Evolutionary conservation across 92 coral and sea anemone genomes (phyloP).

Genomic region (Actinernus sp.): DNA sequence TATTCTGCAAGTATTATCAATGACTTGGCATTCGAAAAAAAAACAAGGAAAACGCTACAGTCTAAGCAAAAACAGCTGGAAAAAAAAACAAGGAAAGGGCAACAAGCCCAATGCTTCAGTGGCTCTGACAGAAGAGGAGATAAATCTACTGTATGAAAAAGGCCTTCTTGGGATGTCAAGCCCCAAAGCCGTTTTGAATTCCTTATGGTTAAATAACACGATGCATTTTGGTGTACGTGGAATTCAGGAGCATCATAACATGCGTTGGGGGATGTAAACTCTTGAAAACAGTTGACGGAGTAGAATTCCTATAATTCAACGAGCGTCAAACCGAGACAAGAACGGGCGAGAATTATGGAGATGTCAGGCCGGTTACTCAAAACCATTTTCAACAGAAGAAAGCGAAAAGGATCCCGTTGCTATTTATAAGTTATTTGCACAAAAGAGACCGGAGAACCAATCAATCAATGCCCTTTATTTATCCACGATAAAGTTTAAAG

Average conservation of each 20-base stretch:
- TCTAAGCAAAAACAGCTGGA: constrained; percentile 40
- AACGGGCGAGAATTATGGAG: constrained; percentile 37
- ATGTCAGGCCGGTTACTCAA: constrained; percentile 49
- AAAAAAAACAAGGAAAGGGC: constrained; percentile 17
- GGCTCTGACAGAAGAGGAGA: constrained; percentile 28
- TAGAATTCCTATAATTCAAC: constrained; percentile 37
- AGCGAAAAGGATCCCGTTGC: constrained; percentile 67
- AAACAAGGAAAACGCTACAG: constrained; percentile 27
- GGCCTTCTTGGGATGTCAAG: constrained; percentile 26
- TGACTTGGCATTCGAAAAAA: constrained; percentile 41
- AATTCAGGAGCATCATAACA: constrained; percentile 37
- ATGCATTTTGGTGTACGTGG: constrained; percentile 51
- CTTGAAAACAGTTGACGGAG: constrained; percentile 24
- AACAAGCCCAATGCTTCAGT: constrained; percentile 10
- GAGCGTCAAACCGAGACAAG: constrained; percentile 63
- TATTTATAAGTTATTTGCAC: constrained; percentile 56
- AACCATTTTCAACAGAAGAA: constrained; percentile 63
- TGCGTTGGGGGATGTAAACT: constrained; percentile 58
- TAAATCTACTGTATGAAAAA: constrained; percentile 12
- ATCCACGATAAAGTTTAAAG: too few relatives aligned
- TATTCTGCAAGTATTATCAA: constrained; percentile 35
- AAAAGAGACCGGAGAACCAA: constrained; percentile 59
- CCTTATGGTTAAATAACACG: constrained; percentile 41
- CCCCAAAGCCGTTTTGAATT: constrained; percentile 24
- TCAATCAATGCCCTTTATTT: too few relatives aligned